Conservation (phyloP, 2,888 invertebrate genomes). For the Drosophila emarginata region DNA sequence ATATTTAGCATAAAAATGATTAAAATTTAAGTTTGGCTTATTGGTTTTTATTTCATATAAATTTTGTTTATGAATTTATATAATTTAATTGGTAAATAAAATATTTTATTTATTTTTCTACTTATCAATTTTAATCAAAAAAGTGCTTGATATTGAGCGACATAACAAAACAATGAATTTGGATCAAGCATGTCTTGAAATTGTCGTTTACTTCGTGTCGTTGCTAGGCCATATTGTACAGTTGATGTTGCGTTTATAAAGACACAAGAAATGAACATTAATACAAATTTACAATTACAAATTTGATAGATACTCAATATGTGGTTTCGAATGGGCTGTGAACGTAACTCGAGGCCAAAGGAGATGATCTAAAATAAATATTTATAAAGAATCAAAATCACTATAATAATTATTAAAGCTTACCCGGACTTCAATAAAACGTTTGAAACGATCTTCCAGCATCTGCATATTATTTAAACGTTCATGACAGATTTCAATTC, state of each 20-base stretch:
- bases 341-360: slow-evolving; percentile 10
- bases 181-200: not conserved
- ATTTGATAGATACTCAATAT: slow-evolving; percentile 18
- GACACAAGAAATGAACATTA: slow-evolving; percentile 20
- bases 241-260: slow-evolving; percentile 6
- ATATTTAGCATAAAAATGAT: not conserved
- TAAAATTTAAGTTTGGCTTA: not conserved
- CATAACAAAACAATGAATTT: not conserved
- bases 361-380: too few species aligned
- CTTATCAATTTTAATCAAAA: too few species aligned
- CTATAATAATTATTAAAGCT: too few species aligned
- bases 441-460: not conserved
- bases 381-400: too few species aligned
- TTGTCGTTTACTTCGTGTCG: not conserved
- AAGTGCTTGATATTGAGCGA: too few species aligned
- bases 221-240: slow-evolving; percentile 10
- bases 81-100: too few species aligned
- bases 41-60: too few species aligned
- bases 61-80: not conserved
- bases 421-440: slow-evolving; percentile 4
- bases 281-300: slow-evolving; percentile 16
- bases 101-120: not conserved
- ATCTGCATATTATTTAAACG: not conserved
- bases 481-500: slow-evolving; percentile 11
- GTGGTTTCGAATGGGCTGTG: slow-evolving; percentile 17